These are phyloP conservation scores for Limenitis camilla DNA, from an alignment of 2,888 invertebrate genomes.

Conservation along the genomic window DNA sequence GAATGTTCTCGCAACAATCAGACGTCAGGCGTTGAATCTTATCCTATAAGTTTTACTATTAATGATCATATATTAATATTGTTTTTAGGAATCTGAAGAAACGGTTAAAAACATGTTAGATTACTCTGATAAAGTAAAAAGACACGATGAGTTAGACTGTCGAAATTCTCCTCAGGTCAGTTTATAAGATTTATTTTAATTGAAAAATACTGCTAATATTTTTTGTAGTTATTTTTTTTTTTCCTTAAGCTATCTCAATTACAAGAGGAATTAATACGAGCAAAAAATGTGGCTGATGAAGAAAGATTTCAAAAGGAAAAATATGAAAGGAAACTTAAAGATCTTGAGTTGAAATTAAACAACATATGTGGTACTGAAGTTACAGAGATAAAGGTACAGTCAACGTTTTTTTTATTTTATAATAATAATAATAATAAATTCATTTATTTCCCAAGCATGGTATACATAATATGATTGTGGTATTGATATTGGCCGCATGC, in stretches of 20 bases:
- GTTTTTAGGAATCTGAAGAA: background rate
- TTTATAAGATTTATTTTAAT: too few species aligned
- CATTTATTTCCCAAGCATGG: too few species aligned
- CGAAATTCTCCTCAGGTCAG: too few species aligned
- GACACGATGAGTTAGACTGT: background rate
- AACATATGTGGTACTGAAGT: slow-evolving; percentile 40
- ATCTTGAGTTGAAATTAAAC: slow-evolving; percentile 52
- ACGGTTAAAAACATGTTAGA: background rate
- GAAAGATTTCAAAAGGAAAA: slow-evolving; percentile 49
- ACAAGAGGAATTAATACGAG: slow-evolving; percentile 48
- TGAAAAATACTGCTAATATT: too few species aligned
- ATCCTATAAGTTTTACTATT: too few species aligned
- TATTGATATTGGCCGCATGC: too few species aligned
- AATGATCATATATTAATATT: background rate
- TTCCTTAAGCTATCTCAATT: slow-evolving; percentile 40
- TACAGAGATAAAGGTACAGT: slow-evolving; percentile 21
- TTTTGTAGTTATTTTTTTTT: too few species aligned
- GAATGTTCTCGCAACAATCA: too few species aligned
- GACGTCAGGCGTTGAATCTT: too few species aligned
- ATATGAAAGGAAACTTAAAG: slow-evolving; percentile 52
- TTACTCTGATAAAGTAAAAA: background rate
- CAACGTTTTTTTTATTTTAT: too few species aligned
- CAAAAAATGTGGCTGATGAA: slow-evolving; percentile 48
- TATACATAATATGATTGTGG: too few species aligned
- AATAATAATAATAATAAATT: too few species aligned